These are phyloP conservation scores for Uropetala carovei DNA, from an alignment of 2,888 invertebrate species.

Conservation along the genomic window DNA sequence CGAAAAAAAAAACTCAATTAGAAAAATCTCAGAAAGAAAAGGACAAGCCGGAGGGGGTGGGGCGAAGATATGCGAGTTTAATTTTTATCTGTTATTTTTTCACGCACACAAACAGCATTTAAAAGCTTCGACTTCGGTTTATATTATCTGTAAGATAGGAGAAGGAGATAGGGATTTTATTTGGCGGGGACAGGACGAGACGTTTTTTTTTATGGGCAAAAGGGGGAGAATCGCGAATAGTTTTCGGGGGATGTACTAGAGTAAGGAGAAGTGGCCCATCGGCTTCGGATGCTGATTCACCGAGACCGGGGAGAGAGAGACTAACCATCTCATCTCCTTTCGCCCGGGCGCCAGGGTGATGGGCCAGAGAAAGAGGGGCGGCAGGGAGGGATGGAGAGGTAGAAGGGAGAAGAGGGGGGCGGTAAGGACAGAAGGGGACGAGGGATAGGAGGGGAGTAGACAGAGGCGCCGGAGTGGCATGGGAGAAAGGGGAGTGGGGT, in stretches of 20 bases:
- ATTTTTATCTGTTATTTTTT: neutral
- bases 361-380: conserved; percentile 1
- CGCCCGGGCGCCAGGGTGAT: conserved; percentile 32
- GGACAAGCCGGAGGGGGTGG: neutral
- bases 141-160: neutral
- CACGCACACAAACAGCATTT: neutral
- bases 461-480: neutral
- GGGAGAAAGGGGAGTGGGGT: neutral
- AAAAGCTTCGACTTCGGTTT: neutral
- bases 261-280: neutral
- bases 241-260: neutral
- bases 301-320: neutral
- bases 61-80: neutral
- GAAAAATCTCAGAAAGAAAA: neutral
- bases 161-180: neutral
- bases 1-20: too few species aligned
- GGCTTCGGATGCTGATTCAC: conserved; percentile 20
- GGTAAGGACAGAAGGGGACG: neutral
- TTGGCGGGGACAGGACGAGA: neutral
- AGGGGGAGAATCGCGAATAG: neutral
- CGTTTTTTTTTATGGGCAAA: neutral
- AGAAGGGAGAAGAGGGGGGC: neutral
- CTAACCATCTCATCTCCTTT: neutral
- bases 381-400: neutral
- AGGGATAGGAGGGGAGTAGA: neutral